Conservation (phyloP, 2,888 invertebrate genomes). For the Lepas anatifera region DNA sequence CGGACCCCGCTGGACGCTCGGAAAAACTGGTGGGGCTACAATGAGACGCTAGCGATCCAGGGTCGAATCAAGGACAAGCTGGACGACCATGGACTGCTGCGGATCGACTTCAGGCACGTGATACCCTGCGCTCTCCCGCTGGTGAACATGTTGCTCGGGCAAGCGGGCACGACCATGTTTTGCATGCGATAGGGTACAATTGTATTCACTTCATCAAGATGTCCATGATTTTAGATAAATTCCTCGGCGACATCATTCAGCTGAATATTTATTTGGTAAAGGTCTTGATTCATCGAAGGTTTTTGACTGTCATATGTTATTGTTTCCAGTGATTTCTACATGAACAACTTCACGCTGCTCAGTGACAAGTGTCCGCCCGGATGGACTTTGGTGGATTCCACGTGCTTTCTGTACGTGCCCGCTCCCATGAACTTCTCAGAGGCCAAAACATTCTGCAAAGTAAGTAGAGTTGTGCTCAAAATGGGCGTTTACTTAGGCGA, state of each 20-base stretch:
- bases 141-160: too few species aligned
- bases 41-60: conserved; percentile 71
- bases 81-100: conserved; percentile 60
- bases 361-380: conserved; percentile 92
- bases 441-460: conserved; percentile 75
- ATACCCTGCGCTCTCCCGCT: too few species aligned
- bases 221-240: too few species aligned
- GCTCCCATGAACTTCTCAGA: conserved; percentile 82
- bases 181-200: too few species aligned
- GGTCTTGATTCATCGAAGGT: too few species aligned
- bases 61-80: conserved; percentile 77
- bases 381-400: conserved; percentile 77
- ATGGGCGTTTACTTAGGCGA: too few species aligned
- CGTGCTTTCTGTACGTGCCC: conserved; percentile 91
- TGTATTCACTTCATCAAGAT: too few species aligned
- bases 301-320: too few species aligned
- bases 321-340: conserved; percentile 23
- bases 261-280: too few species aligned
- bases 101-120: conserved; percentile 47
- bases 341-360: conserved; percentile 40
- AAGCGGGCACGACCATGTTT: too few species aligned
- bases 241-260: too few species aligned
- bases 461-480: too few species aligned
- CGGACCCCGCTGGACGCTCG: conserved; percentile 50
- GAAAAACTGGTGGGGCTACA: conserved; percentile 91